phyloP scores from a whole-genome alignment of 2,113 vertebrate species.

The Scopus umbretta region DNA sequence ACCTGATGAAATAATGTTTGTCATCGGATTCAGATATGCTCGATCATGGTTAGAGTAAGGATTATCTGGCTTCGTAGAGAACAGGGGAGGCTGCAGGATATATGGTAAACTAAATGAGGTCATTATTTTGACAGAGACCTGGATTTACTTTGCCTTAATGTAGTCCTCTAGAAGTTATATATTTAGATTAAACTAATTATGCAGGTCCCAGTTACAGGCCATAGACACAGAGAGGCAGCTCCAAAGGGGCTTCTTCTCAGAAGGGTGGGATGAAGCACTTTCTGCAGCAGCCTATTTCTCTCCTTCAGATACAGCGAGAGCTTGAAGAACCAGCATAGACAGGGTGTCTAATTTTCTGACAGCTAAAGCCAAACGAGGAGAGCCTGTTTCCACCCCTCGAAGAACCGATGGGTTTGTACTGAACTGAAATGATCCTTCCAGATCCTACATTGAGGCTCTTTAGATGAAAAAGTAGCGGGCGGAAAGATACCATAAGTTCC shows the following conservation, averaged over 20 bases:
- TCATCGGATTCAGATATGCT: neutral
- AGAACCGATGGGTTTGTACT: neutral
- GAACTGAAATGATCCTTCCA: neutral
- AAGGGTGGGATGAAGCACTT: neutral
- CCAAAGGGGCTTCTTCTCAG: neutral
- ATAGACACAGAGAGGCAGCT: neutral
- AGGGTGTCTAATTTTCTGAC: neutral
- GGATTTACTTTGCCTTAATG: neutral
- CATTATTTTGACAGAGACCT: neutral
- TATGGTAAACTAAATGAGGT: neutral
- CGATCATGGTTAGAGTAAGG: neutral
- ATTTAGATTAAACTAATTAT: neutral
- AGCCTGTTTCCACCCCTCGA: neutral
- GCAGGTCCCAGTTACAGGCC: neutral
- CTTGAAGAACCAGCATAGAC: neutral
- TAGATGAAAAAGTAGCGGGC: neutral
- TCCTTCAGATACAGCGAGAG: neutral
- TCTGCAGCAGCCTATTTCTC: neutral
- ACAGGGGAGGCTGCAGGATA: neutral
- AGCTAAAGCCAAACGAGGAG: neutral
- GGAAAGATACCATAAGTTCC: neutral
- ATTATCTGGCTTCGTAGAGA: neutral
- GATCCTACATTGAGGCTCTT: neutral
- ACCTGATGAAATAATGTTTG: neutral
- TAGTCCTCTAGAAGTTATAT: neutral